phyloP scores from a whole-genome alignment of 2,113 vertebrate species.

The Halcyon senegalensis region DNA sequence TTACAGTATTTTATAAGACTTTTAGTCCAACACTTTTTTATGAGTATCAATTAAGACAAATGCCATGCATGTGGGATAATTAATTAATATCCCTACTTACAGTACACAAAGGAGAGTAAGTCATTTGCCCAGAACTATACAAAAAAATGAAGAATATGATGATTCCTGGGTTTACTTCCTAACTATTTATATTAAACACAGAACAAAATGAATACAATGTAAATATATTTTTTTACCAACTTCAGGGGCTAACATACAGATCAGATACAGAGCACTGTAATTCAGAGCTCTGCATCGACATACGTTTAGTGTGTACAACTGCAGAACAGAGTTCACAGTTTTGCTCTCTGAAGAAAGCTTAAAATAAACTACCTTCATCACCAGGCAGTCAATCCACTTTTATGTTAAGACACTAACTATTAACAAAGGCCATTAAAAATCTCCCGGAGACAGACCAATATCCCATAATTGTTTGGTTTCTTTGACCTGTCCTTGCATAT shows the following conservation, averaged over 20 bases:
- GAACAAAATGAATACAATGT: background rate
- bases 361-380: background rate
- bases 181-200: background rate
- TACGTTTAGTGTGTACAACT: background rate
- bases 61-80: background rate
- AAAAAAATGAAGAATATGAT: constrained; percentile 6
- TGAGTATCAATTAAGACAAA: background rate
- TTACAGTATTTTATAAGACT: background rate
- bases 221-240: background rate
- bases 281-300: background rate
- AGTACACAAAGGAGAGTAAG: background rate
- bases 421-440: background rate
- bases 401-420: background rate
- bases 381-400: background rate
- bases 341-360: background rate
- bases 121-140: background rate
- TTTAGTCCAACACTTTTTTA: background rate
- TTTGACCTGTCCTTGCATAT: background rate
- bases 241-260: background rate
- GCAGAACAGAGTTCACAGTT: background rate
- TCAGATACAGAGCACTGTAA: background rate
- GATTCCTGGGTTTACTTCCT: background rate
- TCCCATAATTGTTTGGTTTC: background rate
- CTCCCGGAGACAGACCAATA: background rate
- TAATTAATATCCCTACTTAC: background rate